These are phyloP conservation scores for Anseranas semipalmata DNA, from an alignment of 2,113 vertebrate species.

Conservation along the genomic window DNA sequence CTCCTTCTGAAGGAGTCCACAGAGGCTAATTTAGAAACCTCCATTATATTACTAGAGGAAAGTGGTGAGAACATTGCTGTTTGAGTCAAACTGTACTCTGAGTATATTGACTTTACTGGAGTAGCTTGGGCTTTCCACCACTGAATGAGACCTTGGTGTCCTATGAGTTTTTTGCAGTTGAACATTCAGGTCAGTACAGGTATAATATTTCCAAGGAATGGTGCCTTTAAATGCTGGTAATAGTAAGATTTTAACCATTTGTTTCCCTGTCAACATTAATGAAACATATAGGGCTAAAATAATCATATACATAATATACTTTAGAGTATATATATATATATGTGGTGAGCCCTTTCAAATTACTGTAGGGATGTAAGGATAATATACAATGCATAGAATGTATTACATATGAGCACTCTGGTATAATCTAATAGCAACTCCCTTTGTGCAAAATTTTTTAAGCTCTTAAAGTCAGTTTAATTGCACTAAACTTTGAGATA, in stretches of 20 bases:
- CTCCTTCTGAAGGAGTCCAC: not conserved
- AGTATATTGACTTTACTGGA: not conserved
- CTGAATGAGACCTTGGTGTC: not conserved
- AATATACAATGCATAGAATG: not conserved
- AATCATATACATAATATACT: not conserved
- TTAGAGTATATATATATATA: not conserved
- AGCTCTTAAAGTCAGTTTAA: not conserved
- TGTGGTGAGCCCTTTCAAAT: not conserved
- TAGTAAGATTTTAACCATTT: constrained; percentile 17
- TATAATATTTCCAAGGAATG: not conserved
- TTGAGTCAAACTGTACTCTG: not conserved
- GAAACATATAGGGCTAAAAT: not conserved
- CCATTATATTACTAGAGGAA: not conserved
- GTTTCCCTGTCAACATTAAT: not conserved
- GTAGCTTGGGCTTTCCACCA: not conserved
- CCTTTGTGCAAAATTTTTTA: not conserved
- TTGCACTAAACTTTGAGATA: not conserved
- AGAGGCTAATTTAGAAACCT: not conserved
- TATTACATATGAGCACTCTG: not conserved
- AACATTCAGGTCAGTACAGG: not conserved
- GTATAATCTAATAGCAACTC: not conserved
- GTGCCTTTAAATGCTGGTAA: not conserved
- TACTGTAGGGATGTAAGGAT: not conserved
- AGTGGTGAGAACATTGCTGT: not conserved
- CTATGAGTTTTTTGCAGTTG: not conserved